A percentile compares a stretch with the other conserved stretches of the same genome.
Evolutionary conservation across 2,797 vertebrate genomes (phyloP).

Genomic region (Epinephelus awoara): DNA sequence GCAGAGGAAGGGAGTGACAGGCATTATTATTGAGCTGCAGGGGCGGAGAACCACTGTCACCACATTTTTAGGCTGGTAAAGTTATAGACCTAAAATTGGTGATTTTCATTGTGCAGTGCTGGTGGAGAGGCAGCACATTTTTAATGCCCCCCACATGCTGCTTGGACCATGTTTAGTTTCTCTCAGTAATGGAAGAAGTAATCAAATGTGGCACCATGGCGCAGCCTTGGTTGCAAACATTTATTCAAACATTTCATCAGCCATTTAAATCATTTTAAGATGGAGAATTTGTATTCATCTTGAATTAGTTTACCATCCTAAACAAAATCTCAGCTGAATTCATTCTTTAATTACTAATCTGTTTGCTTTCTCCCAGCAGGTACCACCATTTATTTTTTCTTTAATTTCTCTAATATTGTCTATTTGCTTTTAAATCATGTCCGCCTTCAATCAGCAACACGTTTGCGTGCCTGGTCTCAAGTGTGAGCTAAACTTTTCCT

Average conservation of each 20-base stretch:
- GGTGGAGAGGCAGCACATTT: neutral
- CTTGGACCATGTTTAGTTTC: neutral
- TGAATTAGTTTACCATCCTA: neutral
- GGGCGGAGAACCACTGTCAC: neutral
- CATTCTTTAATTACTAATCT: slow-evolving; percentile 1
- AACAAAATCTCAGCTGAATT: slow-evolving; percentile 12
- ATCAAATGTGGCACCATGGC: no score
- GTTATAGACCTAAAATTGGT: neutral
- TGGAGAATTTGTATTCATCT: slow-evolving; percentile 1
- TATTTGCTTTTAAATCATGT: slow-evolving; percentile 14
- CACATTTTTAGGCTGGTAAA: slow-evolving; percentile 14
- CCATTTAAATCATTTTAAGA: neutral
- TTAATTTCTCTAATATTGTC: neutral
- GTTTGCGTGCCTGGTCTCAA: neutral
- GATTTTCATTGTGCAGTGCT: neutral
- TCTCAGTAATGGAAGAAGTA: neutral
- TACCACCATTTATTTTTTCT: neutral
- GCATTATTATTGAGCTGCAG: slow-evolving; percentile 27
- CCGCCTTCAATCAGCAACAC: neutral
- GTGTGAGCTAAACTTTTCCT: neutral
- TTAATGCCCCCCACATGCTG: neutral
- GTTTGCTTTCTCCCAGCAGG: slow-evolving; percentile 8
- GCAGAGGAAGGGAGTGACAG: neutral
- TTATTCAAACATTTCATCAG: neutral
- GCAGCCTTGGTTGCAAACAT: neutral